A percentile compares a stretch with the other conserved stretches of the same genome.
Evolutionary conservation across 2,113 vertebrate species (phyloP).

Genomic region (Ramphastos sulfuratus): DNA sequence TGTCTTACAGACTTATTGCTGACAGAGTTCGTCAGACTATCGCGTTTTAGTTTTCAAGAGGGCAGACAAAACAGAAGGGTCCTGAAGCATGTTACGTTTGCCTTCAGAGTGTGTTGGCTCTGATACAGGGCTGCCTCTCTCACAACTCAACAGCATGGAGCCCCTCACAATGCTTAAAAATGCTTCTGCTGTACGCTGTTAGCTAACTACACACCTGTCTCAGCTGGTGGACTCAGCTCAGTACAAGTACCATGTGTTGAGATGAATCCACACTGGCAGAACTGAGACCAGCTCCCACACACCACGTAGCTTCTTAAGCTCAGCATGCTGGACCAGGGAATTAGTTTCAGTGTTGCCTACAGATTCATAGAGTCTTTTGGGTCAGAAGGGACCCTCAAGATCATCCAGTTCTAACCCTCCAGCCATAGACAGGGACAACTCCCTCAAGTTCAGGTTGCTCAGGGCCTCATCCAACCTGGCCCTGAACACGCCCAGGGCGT

Average conservation of each 20-base stretch:
- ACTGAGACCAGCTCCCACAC: neutral
- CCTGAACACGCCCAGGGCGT: too few species aligned
- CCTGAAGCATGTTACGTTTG: fast-evolving
- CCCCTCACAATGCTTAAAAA: neutral
- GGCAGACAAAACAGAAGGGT: neutral
- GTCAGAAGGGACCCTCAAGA: too few species aligned
- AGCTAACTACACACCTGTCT: fast-evolving
- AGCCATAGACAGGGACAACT: too few species aligned
- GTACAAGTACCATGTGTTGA: neutral
- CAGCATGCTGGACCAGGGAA: neutral
- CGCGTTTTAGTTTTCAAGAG: neutral
- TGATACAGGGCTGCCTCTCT: neutral
- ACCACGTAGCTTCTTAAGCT: neutral
- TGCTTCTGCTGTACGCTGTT: neutral
- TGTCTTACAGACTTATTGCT: neutral
- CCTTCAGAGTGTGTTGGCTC: neutral
- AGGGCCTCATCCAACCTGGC: too few species aligned
- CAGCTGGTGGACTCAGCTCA: neutral
- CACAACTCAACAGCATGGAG: neutral
- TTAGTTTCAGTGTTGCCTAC: fast-evolving
- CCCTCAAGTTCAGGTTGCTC: too few species aligned
- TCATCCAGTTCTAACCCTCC: too few species aligned
- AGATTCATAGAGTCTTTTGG: too few species aligned
- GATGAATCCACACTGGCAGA: neutral
- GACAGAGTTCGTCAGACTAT: neutral